A percentile compares a stretch with the other conserved stretches of the same genome.
Evolutionary conservation across 2,797 vertebrate species (phyloP).

Genomic region (Synanceia verrucosa): DNA sequence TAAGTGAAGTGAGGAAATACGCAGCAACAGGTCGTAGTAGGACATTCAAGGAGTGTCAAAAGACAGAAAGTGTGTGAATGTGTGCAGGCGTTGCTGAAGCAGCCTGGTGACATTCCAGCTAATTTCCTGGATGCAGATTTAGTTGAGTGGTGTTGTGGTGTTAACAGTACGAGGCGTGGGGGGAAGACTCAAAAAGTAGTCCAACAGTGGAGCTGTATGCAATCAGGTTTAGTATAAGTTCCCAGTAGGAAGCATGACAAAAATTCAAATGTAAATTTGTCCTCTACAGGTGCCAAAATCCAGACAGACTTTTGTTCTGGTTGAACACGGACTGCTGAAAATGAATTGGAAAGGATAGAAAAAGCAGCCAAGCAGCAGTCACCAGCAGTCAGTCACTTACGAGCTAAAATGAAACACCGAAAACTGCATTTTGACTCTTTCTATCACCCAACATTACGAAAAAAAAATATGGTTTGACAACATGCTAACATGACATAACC

Average conservation of each 20-base stretch:
- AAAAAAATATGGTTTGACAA: too few species aligned
- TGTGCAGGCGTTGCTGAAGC: constrained; percentile 1
- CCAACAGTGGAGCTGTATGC: not conserved
- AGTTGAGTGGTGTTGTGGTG: not conserved
- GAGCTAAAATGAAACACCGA: too few species aligned
- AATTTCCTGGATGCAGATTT: not conserved
- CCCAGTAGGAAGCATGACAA: not conserved
- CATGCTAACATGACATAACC: too few species aligned
- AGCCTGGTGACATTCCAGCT: constrained; percentile 8
- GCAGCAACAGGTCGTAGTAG: not conserved
- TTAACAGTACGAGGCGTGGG: not conserved
- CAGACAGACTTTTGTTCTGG: too few species aligned
- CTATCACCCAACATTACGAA: too few species aligned
- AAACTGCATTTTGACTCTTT: too few species aligned
- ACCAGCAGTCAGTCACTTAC: too few species aligned
- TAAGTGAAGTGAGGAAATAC: not conserved
- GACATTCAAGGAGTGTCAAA: not conserved
- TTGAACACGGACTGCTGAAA: too few species aligned
- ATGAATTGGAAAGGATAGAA: too few species aligned
- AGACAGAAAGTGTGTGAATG: not conserved
- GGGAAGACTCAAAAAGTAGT: not conserved
- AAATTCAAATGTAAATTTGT: not conserved
- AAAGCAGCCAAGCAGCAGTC: too few species aligned
- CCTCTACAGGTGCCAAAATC: not conserved
- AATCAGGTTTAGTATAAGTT: not conserved